These are phyloP conservation scores for Bombus soroeensis DNA, from an alignment of 1,140 invertebrate genomes.

Conservation along the genomic window DNA sequence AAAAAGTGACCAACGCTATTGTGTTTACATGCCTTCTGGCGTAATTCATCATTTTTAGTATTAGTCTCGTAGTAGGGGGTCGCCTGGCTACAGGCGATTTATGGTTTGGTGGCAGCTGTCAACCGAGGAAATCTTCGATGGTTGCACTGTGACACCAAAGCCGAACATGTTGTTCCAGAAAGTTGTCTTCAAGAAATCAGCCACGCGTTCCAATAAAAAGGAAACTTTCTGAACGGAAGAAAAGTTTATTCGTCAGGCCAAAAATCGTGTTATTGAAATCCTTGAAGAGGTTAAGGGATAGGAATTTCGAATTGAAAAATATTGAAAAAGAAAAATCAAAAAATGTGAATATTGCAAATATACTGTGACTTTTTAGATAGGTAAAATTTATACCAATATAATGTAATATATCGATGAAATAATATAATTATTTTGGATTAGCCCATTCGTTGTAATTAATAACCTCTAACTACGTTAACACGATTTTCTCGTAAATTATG, in stretches of 20 bases:
- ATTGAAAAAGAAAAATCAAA: not conserved
- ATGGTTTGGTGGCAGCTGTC: constrained; percentile 59
- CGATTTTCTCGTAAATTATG: not conserved
- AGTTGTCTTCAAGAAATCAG: not conserved
- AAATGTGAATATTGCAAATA: not conserved
- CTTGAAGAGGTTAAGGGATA: not conserved
- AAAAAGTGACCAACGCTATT: constrained; percentile 3
- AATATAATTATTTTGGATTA: not conserved
- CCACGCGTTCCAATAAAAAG: not conserved
- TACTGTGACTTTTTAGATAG: not conserved
- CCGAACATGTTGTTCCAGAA: not conserved
- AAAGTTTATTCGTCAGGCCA: not conserved
- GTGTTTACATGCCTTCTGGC: constrained; percentile 35
- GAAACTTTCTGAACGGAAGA: not conserved
- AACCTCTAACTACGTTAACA: not conserved
- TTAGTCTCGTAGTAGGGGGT: constrained; percentile 40
- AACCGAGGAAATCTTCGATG: constrained; percentile 1
- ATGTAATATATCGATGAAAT: not conserved
- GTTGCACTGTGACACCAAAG: too few species aligned
- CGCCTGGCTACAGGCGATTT: constrained; percentile 41
- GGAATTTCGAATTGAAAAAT: not conserved
- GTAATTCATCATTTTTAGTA: constrained; percentile 44
- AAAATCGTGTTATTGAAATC: not conserved
- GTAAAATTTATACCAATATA: not conserved
- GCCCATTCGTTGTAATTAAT: not conserved